Evolutionary conservation across 2,113 vertebrate genomes (phyloP), one percentile per base, ranked within the genome.

Genomic region (Pelodiscus sinensis): DNA sequence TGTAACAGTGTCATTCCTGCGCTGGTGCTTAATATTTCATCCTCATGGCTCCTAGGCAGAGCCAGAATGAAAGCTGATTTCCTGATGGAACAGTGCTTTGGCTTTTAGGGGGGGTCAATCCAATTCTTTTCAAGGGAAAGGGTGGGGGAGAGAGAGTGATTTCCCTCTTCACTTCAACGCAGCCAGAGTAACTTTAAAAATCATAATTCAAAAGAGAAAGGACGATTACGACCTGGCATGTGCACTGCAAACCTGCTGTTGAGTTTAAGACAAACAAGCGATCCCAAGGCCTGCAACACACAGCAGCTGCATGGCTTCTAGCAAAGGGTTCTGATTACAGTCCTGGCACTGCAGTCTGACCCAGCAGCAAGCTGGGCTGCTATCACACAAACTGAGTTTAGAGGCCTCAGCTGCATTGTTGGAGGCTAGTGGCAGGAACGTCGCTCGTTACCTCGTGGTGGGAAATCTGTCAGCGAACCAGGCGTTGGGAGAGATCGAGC

Each of bases 11-110:
- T 31, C 51, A 24, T 88, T 73, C 81, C 89, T 58, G 87, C 57
- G 86, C 88, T 27, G 1, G 16, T 87, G 90, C 92, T 97, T 97
- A 95, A 95, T 96, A 96, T 97, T 97, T 98, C 82, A 96, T 95
- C 95, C 44, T 8, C 56, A 29, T 0, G 0, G 94, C 82, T 98
- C 88, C 81, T 3, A 29, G 90, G 95, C 92, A 94, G 94, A 93
- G 89, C 82, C 0, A 50, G 85, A 80, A 91, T 50, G 75, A 85
- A 96, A 84, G 65, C 87, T 78, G 58, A 88, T 91, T 94, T 96
- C 92, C 86, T 89, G 65, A 81, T 10, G 31, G 29, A 90, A 93
- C 80, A 35, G 21, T 82, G 92, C 14, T 86, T 95, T 85, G 84
- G 75, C 82, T 79, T 82, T 60, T 91, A 38, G 90, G 2, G 16